phyloP scores from a whole-genome alignment of 2,797 vertebrate species.

The Aplochiton taeniatus region DNA sequence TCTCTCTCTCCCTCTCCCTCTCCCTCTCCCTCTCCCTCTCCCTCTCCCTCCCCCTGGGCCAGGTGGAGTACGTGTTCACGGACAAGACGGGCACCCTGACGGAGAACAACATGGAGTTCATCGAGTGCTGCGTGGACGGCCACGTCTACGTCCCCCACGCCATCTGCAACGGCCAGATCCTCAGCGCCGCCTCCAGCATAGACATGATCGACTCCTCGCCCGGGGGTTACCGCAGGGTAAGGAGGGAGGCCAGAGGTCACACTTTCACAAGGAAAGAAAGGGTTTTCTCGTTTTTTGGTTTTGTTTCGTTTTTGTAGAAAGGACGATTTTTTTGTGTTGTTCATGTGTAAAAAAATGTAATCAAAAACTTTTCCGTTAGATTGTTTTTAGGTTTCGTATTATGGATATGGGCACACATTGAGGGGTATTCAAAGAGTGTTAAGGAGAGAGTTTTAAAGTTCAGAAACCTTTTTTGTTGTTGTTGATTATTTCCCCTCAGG shows the following conservation, averaged over 20 bases:
- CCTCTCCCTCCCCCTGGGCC: neutral
- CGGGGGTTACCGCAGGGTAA: slow-evolving; percentile 83
- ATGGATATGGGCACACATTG: no score
- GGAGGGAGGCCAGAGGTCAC: neutral
- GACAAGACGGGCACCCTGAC: slow-evolving; percentile 98
- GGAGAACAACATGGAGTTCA: slow-evolving; percentile 99
- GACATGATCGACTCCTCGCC: slow-evolving; percentile 98
- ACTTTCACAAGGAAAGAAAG: no score
- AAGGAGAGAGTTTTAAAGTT: no score
- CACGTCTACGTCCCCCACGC: slow-evolving; percentile 90
- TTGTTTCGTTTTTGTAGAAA: no score
- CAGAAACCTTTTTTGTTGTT: no score
- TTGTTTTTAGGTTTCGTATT: no score
- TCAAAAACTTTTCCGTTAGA: no score
- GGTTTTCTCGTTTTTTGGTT: no score
- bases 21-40: neutral
- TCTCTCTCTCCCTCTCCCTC: neutral
- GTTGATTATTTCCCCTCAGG: slow-evolving; percentile 72
- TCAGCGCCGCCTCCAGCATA: slow-evolving; percentile 84
- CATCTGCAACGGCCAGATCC: slow-evolving; percentile 95
- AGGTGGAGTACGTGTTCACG: slow-evolving; percentile 99
- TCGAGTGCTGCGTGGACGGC: slow-evolving; percentile 95
- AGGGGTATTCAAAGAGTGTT: no score
- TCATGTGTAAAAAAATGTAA: no score
- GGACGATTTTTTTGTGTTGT: no score